Evolutionary conservation across 1,140 invertebrate genomes (phyloP), one percentile per base, ranked within the genome.

Genomic region (Drosophila novamexicana): DNA sequence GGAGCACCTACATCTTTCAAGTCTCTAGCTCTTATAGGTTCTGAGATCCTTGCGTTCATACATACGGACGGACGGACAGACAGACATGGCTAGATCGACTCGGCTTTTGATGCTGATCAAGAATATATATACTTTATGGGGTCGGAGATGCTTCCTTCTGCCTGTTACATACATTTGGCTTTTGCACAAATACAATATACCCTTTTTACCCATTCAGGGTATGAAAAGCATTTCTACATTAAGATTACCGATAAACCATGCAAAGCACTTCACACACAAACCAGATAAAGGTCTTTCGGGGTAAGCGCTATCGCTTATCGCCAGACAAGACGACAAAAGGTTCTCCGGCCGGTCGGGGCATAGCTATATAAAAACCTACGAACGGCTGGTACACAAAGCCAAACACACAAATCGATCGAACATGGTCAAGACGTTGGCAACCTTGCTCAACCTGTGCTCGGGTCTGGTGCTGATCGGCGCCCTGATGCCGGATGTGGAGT

Each of bases 271-370:
- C 32, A 59, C 32, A 36, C 1, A 18, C 32, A 9, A 8, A 12
- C 14, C n/a, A 36, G 50, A 69, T 69, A 62, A 69, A 58, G 59
- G 12, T 39, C 1, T 47, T 59, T 65, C 52, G 63, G 29, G 12
- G 9, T 67, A 50, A 59, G 3, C 29, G 18, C 37, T 18, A 32
- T 34, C 63, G 52, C 49, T 69, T 69, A 63, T 69, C 58, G 29
- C 32, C 7, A 39, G 64, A 49, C 40, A 56, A 10, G 0, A 42
- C n/a, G 16, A 2, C 34, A 3, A 18, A 57, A 39, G 52, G 16
- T 8, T 32, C 42, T 29, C 22, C 22, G 22, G 3, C 22, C 22
- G 4, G 0, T 0, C 2, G 8, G 9, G 34, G 40, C 29, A 10
- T 6, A 14, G 4, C 29, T 72, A 72, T 72, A 66, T 52, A 66